Conservation (phyloP, 2,797 vertebrate species). For the Capromys pilorides region DNA sequence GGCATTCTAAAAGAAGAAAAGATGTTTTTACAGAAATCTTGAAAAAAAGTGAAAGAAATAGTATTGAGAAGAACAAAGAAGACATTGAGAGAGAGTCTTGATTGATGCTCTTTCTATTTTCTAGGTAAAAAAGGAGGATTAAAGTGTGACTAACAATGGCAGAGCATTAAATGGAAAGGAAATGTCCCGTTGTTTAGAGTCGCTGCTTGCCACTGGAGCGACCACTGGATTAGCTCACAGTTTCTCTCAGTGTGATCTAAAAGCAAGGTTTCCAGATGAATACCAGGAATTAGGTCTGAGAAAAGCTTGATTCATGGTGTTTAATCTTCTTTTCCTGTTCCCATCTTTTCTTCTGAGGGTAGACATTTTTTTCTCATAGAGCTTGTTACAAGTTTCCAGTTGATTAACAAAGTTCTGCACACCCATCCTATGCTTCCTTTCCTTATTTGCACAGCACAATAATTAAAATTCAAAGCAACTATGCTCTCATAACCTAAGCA, state of each 20-base stretch:
- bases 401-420: neutral
- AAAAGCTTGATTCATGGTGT: neutral
- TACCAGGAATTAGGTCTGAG: neutral
- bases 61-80: neutral
- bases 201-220: neutral
- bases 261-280: conserved; percentile 52
- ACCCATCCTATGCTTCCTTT: neutral
- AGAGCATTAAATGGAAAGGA: neutral
- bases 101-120: neutral
- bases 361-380: neutral
- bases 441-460: neutral
- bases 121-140: conserved; percentile 13
- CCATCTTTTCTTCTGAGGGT: neutral
- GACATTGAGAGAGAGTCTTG: neutral
- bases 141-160: neutral
- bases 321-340: neutral
- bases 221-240: conserved; percentile 8
- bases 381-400: neutral
- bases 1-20: conserved; percentile 44
- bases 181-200: conserved; percentile 20
- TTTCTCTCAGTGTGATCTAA: neutral
- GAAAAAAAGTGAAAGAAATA: conserved; percentile 49
- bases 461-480: conserved; percentile 48
- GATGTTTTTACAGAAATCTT: conserved; percentile 33
- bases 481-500: neutral